Percentiles rank a stretch among this genome's conserved stretches.
These are phyloP conservation scores for Phasia obesa DNA, from an alignment of 2,888 invertebrate genomes.

Conservation along the genomic window DNA sequence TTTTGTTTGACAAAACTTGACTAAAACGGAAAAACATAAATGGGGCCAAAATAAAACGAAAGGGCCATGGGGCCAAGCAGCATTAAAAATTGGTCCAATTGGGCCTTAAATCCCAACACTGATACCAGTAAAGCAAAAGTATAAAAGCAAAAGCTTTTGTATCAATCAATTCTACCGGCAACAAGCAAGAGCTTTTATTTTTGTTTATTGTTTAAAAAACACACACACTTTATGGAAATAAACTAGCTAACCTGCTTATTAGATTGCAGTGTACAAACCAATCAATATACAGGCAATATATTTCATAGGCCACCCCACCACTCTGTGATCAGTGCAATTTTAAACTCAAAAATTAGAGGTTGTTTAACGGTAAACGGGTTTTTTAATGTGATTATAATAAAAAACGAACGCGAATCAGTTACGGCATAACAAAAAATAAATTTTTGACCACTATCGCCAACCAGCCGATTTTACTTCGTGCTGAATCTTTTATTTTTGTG, in stretches of 20 bases:
- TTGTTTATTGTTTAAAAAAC: no score
- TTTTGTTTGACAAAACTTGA: no score
- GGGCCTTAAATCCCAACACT: no score
- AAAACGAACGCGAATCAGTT: conserved; percentile 5
- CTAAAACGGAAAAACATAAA: no score
- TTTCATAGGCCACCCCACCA: not conserved
- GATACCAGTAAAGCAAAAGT: no score
- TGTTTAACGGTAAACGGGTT: not conserved
- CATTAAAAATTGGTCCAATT: no score
- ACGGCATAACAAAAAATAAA: conserved; percentile 14
- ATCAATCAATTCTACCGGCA: no score
- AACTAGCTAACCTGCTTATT: not conserved
- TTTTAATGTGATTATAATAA: not conserved
- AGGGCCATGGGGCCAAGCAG: no score
- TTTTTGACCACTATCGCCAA: not conserved
- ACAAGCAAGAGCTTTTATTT: no score
- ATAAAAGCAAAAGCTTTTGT: no score
- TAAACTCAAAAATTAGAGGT: conserved; percentile 32
- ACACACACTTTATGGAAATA: not conserved
- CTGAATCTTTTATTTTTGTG: not conserved
- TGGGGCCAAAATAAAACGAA: no score
- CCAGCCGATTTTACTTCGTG: no score
- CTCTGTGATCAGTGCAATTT: conserved; percentile 56
- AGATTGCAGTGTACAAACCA: not conserved
- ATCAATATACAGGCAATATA: conserved; percentile 8